Evolutionary conservation across 1,140 invertebrate species (phyloP).

Genomic region (Drosophila subobscura): DNA sequence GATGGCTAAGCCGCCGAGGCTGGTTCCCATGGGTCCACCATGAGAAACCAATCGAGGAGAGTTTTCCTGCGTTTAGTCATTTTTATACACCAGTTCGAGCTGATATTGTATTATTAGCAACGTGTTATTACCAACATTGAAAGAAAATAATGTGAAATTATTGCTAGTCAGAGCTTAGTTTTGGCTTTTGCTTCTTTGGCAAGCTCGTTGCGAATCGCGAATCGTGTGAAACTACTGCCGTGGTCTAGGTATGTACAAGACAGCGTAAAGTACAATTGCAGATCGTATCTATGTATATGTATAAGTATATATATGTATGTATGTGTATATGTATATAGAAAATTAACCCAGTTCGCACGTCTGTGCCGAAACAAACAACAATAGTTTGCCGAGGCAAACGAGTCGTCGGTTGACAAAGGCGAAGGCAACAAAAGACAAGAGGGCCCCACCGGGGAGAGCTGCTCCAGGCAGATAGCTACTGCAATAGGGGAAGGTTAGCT

Average conservation of each 20-base stretch:
- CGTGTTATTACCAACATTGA: constrained; percentile 6
- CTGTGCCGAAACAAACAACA: constrained; percentile 70
- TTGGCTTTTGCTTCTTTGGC: constrained; percentile 31
- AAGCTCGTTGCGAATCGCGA: constrained; percentile 44
- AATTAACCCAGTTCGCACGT: constrained; percentile 81
- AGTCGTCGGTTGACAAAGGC: constrained; percentile 1
- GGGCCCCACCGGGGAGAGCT: constrained; percentile 12
- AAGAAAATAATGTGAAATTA: constrained; percentile 62
- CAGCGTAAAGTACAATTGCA: constrained; percentile 46
- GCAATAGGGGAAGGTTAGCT: constrained; percentile 12
- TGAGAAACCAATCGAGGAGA: constrained; percentile 4
- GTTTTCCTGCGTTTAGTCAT: too few relatives aligned
- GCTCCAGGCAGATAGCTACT: neutral
- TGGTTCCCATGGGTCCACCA: constrained; percentile 27
- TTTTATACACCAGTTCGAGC: too few relatives aligned
- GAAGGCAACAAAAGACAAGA: constrained; percentile 41
- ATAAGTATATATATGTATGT: constrained; percentile 33
- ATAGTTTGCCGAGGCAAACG: constrained; percentile 48
- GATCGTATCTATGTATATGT: constrained; percentile 28
- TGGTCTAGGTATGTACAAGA: constrained; percentile 35
- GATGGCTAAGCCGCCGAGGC: constrained; percentile 31
- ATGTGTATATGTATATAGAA: constrained; percentile 58
- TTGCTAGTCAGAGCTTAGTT: constrained; percentile 45
- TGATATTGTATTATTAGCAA: constrained; percentile 4
- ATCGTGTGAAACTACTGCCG: constrained; percentile 61